phyloP scores from a whole-genome alignment of 2,113 vertebrate species.

The Pedionomus torquatus region DNA sequence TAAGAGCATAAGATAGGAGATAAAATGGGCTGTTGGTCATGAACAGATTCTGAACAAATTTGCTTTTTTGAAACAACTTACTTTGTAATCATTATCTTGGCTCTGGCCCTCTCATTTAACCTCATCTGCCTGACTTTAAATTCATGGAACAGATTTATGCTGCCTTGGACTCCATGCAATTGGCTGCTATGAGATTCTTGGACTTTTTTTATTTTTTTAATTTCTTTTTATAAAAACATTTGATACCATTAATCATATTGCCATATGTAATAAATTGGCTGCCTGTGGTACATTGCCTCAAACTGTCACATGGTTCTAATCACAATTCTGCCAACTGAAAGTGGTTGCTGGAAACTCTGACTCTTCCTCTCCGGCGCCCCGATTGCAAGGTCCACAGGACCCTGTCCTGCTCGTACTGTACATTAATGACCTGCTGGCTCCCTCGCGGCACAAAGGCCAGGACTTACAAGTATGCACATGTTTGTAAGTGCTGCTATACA shows the following conservation, averaged over 20 bases:
- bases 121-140: constrained; percentile 77
- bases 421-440: constrained; percentile 59
- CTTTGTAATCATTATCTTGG: constrained; percentile 72
- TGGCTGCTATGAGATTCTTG: constrained; percentile 67
- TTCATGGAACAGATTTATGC: constrained; percentile 72
- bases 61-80: constrained; percentile 63
- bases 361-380: constrained; percentile 28
- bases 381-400: neutral
- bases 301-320: constrained; percentile 81
- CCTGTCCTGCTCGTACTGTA: neutral
- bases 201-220: neutral
- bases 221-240: constrained; percentile 41
- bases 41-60: constrained; percentile 58
- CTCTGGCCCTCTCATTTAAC: constrained; percentile 73
- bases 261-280: constrained; percentile 83
- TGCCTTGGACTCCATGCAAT: constrained; percentile 68
- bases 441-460: constrained; percentile 18
- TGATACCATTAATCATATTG: constrained; percentile 84
- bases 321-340: constrained; percentile 75
- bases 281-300: constrained; percentile 73
- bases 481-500: neutral
- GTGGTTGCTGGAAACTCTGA: constrained; percentile 79
- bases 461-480: neutral
- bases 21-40: neutral
- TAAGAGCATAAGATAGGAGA: neutral